A percentile compares a stretch with the other conserved stretches of the same genome.
These are phyloP conservation scores for Coranthus polyacanthus DNA, from an alignment of 2,797 vertebrate genomes.

Conservation along the genomic window DNA sequence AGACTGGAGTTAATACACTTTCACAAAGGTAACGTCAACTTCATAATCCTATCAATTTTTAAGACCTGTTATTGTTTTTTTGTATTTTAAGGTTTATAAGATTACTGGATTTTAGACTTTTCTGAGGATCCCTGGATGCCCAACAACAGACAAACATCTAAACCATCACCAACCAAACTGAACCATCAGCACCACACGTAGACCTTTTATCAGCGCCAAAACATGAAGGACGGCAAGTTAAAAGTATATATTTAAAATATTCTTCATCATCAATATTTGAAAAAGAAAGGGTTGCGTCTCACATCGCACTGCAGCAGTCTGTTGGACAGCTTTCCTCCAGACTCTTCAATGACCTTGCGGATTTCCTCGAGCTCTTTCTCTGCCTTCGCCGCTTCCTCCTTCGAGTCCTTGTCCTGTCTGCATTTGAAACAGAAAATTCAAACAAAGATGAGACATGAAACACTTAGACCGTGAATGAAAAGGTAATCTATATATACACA, in stretches of 20 bases:
- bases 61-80: no score
- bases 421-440: constrained; percentile 44
- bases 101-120: no score
- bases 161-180: no score
- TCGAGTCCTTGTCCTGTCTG: constrained; percentile 92
- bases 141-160: no score
- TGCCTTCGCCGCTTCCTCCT: constrained; percentile 89
- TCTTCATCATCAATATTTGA: background rate
- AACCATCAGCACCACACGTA: no score
- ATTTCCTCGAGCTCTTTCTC: constrained; percentile 95
- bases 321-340: constrained; percentile 93
- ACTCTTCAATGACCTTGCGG: constrained; percentile 92
- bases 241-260: background rate
- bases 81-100: no score
- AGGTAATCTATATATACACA: constrained; percentile 15
- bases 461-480: constrained; percentile 37
- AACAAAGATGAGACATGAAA: constrained; percentile 51
- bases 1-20: no score
- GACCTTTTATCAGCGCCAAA: no score
- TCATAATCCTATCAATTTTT: no score
- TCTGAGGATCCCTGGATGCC: no score
- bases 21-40: no score
- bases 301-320: constrained; percentile 91
- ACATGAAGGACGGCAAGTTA: no score
- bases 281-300: constrained; percentile 17